Conservation (phyloP, 2,888 invertebrate species). For the Macropis europaea region DNA sequence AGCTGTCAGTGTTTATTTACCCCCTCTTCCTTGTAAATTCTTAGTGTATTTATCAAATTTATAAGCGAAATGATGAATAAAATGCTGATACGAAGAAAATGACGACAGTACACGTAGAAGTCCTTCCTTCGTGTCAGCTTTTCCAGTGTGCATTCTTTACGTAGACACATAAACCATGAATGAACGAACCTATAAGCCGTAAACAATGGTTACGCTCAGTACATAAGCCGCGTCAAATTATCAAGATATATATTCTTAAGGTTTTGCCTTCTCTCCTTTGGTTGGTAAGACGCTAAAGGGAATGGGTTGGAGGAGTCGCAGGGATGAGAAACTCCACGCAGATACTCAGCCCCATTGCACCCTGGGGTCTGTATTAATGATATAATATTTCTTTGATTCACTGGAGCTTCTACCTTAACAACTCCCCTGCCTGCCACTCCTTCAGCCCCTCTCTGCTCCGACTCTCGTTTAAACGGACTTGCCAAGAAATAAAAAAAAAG, state of each 20-base stretch:
- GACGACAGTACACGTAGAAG: neutral
- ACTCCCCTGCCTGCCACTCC: slow-evolving; percentile 41
- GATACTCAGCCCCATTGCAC: slow-evolving; percentile 67
- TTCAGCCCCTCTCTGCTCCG: slow-evolving; percentile 14
- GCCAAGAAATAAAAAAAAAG: neutral
- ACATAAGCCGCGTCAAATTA: slow-evolving; percentile 74
- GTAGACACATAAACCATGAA: slow-evolving; percentile 50
- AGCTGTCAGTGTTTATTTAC: too few relatives aligned
- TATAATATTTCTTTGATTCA: slow-evolving; percentile 78
- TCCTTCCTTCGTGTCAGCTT: too few relatives aligned
- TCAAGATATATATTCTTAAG: slow-evolving; percentile 69
- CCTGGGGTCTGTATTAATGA: slow-evolving; percentile 74
- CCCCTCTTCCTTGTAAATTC: too few relatives aligned
- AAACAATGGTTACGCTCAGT: slow-evolving; percentile 73
- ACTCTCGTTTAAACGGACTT: slow-evolving; percentile 45
- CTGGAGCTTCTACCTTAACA: slow-evolving; percentile 69
- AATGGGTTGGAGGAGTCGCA: neutral
- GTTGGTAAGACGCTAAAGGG: neutral
- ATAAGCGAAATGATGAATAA: too few relatives aligned
- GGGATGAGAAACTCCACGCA: slow-evolving; percentile 37
- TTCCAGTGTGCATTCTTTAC: slow-evolving; percentile 67
- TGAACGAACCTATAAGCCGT: slow-evolving; percentile 67
- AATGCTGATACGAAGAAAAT: slow-evolving; percentile 4
- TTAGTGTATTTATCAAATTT: too few relatives aligned
- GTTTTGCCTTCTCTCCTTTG: slow-evolving; percentile 37